Evolutionary conservation across 2,113 vertebrate species (phyloP).

Genomic region (Pampusana beccarii): DNA sequence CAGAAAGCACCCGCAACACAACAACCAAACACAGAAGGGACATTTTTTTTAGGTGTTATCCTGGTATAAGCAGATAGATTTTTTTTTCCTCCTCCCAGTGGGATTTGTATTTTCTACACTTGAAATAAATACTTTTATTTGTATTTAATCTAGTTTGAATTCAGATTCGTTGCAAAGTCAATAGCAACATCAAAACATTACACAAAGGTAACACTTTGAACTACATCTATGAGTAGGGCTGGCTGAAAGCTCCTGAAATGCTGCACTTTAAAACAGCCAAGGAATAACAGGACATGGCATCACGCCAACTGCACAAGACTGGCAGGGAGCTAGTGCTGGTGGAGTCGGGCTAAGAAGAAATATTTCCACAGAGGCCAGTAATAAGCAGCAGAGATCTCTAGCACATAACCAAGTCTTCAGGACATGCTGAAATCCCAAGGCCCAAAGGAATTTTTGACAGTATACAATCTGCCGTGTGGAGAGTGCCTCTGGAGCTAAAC

Average conservation of each 20-base stretch:
- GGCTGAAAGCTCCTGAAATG: neutral
- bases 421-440: neutral
- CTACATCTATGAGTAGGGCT: neutral
- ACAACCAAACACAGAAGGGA: neutral
- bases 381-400: neutral
- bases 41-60: neutral
- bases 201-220: neutral
- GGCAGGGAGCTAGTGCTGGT: neutral
- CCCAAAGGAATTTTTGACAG: neutral
- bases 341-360: neutral
- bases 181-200: neutral
- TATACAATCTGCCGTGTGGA: neutral
- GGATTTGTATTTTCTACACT: neutral
- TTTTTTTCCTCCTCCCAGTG: neutral
- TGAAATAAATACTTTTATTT: neutral
- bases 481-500: neutral
- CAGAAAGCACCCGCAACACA: neutral
- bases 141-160: neutral
- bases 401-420: neutral
- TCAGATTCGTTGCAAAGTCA: neutral
- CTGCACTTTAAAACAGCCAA: neutral
- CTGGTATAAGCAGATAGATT: neutral
- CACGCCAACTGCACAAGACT: neutral
- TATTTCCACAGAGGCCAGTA: neutral
- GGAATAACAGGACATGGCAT: neutral